Evolutionary conservation across 2,797 vertebrate genomes (phyloP), one percentile per base, ranked within the genome.

Genomic region (Manis javanica): DNA sequence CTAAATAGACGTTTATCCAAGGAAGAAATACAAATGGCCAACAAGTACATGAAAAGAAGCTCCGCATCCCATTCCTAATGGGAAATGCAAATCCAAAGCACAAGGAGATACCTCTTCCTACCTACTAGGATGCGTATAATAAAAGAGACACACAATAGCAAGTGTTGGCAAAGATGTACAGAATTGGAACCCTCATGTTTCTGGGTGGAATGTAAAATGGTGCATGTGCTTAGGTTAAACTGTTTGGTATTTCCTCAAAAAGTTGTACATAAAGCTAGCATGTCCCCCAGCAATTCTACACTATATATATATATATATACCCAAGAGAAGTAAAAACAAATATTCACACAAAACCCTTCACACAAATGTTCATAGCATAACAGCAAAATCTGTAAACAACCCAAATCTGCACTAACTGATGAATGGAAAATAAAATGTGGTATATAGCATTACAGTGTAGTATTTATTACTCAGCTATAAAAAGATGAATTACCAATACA

Each of bases 191-290:
- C 0, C n/a, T 83, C 39, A 19, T n/a, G 29, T 61, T 93, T 74
- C 34, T 93, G 24, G 3, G 12, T 42, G 10, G 26, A 87, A 69
- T 74, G 66, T 42, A 71, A 93, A 79, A 87, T 53, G 19, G 15
- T 53, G 1, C 18, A 59, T n/a, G 23, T 69, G 29, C n/a, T 72
- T 91, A 77, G 75, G 81, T 49, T 46, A 82, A 93, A 63, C 42
- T 51, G n/a, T 34, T 90, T 93, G 42, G 59, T 66, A 86, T 66
- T 85, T 82, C 37, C 31, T 91, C 24, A 74, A 91, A 96, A 79
- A 72, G 5, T 51, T 79, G 19, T 39, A 72, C 15, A 14, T 63
- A 69, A 51, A n/a, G 9, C 57, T 82, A 51, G 23, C 29, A 89
- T 59, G 63, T 64, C 46, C 37, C 12, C 39, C 26, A 72, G 21